phyloP scores from a whole-genome alignment of 2,797 vertebrate genomes.

The Anomalospiza imberbis region DNA sequence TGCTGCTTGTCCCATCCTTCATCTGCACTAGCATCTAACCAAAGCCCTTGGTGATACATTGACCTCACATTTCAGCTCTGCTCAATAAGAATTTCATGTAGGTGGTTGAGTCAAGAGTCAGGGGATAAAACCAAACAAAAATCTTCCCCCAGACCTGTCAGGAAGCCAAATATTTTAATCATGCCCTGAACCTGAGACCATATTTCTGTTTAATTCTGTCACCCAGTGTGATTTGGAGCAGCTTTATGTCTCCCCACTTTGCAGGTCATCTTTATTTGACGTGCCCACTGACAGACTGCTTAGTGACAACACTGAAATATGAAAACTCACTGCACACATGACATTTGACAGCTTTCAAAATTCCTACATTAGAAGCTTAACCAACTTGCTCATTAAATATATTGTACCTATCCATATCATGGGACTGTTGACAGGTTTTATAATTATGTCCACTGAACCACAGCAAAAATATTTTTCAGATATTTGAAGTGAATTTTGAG shows the following conservation, averaged over 20 bases:
- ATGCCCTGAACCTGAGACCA: not conserved
- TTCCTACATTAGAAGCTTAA: not conserved
- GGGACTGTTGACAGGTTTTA: conserved; percentile 9
- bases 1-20: not conserved
- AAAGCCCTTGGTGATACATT: not conserved
- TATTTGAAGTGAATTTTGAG: not conserved
- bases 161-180: not conserved
- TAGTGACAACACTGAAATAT: not conserved
- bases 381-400: not conserved
- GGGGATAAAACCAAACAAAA: not conserved
- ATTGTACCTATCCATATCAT: not conserved
- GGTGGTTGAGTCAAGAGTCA: not conserved
- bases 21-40: not conserved
- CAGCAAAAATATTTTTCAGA: not conserved
- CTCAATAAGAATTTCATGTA: not conserved
- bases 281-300: not conserved
- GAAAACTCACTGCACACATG: not conserved
- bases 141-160: not conserved
- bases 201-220: not conserved
- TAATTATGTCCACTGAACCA: conserved; percentile 24
- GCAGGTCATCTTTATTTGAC: not conserved
- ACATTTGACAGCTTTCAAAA: not conserved
- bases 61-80: not conserved
- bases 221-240: not conserved
- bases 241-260: not conserved